Evolutionary conservation across 1,140 invertebrate genomes (phyloP), one percentile per base, ranked within the genome.

Genomic region (Drosophila varians): DNA sequence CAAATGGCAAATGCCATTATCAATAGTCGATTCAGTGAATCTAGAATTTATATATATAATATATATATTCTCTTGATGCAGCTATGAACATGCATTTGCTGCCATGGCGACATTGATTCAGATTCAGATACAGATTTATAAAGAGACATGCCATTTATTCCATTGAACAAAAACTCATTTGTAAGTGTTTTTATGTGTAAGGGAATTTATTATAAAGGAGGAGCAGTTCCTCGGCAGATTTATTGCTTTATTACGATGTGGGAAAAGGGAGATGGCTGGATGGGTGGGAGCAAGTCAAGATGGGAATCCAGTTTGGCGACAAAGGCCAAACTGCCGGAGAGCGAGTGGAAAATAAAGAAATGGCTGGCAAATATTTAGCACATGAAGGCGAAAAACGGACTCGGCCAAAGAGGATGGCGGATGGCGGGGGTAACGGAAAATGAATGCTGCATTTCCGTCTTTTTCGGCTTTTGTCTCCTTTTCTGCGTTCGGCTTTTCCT

Each of bases 371-470:
- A 57, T 47, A 74, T 72, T 51, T 61, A 61, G 47, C 74, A 74
- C 71, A 70, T 55, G 40, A 46, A 56, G 64, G 64, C 66, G 46
- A 51, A 74, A 71, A 64, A 55, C 38, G 52, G 46, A 11, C 19
- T 36, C 43, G 34, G 36, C 3, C 26, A 23, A 48, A 19, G 12
- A 21, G 19, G n/a, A n/a, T n/a, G n/a, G n/a, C n/a, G n/a, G n/a
- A 34, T 36, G 43, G 42, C 21, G 65, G 62, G 49, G 51, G 36
- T 4, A 19, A 19, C 16, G 38, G 64, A 70, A 47, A 71, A 70
- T 79, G 76, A 79, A 79, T 77, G 73, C 68, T 77, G 77, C 77
- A 82, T 77, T 82, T 82, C 78, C 78, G 73, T 60, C 49, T 60
- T 64, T 74, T 77, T 64, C n/a, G 73, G 46, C 55, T 56, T 75